Evolutionary conservation across 2,888 invertebrate genomes (phyloP).

Genomic region (Pristionchus maxplancki): DNA sequence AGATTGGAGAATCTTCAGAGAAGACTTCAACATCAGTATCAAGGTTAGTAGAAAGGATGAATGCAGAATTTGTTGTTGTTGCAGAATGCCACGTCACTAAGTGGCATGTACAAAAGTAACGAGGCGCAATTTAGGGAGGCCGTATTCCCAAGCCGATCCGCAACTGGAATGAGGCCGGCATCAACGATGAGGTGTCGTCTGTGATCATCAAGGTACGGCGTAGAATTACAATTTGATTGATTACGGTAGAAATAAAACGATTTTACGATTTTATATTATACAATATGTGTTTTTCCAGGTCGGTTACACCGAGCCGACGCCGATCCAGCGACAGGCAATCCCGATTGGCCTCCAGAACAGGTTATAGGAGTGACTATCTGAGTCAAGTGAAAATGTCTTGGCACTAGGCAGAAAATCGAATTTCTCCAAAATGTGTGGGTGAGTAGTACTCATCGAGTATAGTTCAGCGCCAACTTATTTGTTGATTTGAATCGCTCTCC

Average conservation of each 20-base stretch:
- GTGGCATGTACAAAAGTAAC: too few relatives aligned
- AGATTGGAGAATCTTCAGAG: constrained; percentile 99
- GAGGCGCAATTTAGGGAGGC: constrained; percentile 81
- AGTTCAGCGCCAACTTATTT: too few relatives aligned
- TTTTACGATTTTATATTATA: too few relatives aligned
- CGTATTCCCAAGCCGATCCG: constrained; percentile 96
- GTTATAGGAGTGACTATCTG: too few relatives aligned
- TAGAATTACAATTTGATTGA: neutral
- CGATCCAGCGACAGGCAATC: constrained; percentile 98
- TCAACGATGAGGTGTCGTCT: constrained; percentile 91
- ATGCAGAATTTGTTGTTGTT: neutral
- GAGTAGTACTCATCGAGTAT: too few relatives aligned
- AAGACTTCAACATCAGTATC: constrained; percentile 98
- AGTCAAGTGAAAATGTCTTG: too few relatives aligned
- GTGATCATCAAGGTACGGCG: constrained; percentile 88
- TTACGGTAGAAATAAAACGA: neutral
- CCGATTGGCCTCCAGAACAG: constrained; percentile 89
- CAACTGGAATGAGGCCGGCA: constrained; percentile 93
- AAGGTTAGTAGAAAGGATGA: constrained; percentile 82
- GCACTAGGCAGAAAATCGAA: too few relatives aligned
- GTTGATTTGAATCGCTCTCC: too few relatives aligned
- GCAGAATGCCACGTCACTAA: too few relatives aligned
- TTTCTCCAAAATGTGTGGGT: too few relatives aligned
- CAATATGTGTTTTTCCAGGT: too few relatives aligned
- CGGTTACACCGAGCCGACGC: constrained; percentile 88